Evolutionary conservation across 2,888 invertebrate genomes (phyloP).

Genomic region (Brachyopa scutellaris): DNA sequence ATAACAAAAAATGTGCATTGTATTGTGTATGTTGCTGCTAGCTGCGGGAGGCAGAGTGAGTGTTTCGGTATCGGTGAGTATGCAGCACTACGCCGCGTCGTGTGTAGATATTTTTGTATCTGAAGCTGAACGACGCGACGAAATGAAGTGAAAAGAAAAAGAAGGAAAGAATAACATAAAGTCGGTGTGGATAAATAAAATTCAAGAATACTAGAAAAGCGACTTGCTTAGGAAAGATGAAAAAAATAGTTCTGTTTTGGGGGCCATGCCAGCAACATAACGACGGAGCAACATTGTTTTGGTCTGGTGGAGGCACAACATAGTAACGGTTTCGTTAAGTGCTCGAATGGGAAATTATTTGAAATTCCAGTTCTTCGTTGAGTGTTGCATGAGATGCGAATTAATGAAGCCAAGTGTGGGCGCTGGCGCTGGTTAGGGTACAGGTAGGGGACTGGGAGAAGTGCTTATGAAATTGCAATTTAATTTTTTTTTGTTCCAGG

Average conservation of each 20-base stretch:
- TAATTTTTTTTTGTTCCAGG: too few species aligned
- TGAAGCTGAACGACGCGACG: conserved; percentile 30
- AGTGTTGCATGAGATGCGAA: conserved; percentile 32
- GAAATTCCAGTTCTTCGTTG: conserved; percentile 35
- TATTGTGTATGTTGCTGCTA: conserved; percentile 52
- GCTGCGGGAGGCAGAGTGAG: background rate
- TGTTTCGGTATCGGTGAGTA: background rate
- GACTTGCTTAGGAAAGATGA: too few species aligned
- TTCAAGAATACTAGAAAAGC: conserved; percentile 13
- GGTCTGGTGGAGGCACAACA: conserved; percentile 46
- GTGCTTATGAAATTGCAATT: too few species aligned
- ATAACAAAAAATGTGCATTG: conserved; percentile 69
- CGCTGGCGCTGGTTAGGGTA: too few species aligned
- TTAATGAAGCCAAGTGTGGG: too few species aligned
- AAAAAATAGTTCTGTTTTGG: conserved; percentile 15
- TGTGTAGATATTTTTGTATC: conserved; percentile 69
- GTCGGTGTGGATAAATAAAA: background rate
- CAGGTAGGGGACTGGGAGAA: too few species aligned
- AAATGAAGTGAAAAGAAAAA: background rate
- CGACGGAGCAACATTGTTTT: conserved; percentile 63
- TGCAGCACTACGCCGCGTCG: too few species aligned
- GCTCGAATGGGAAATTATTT: conserved; percentile 40
- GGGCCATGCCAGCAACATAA: conserved; percentile 47
- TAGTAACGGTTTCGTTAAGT: conserved; percentile 62
- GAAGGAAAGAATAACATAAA: conserved; percentile 37